Base-by-base conservation (phyloP, 2,888 invertebrate genomes). In the Piscicola geometra region DNA sequence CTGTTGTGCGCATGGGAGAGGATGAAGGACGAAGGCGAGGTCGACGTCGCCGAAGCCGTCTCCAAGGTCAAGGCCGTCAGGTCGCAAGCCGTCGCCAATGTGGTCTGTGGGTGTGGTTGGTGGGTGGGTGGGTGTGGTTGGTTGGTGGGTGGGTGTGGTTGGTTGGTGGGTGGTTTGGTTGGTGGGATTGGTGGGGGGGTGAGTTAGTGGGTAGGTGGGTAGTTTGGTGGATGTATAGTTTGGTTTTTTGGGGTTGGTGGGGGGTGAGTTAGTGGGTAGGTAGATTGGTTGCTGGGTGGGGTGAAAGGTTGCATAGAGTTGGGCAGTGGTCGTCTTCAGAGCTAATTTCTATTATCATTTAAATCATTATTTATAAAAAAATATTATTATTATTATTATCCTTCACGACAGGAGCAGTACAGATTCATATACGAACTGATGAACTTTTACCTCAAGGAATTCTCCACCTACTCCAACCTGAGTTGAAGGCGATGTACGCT, bases 361-460 rank as follows among this genome's bases (percentile, higher is more conserved):
- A 9, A 15, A 15, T 64, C 12, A 64, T 25, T 64, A 64, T 25
- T 64, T 47, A 9, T 47, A 47, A 25, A 25, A 28, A 64, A 9
- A 64, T 15, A 15, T 64, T 64, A 9, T 28, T 12, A n/a, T 64
- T 15, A n/a, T 9, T 9, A 71, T 30, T 50, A 5, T 0, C n/a
- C 50, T 30, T 12, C 30, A n/a, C 84, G 84, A 60, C 82, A 87
- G 86, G 86, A 86, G 76, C 86, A 87, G 80, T 87, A 85, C 81
- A 80, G 82, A 66, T 87, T 86, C 80, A 84, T 85, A 79, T 86
- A 86, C 79, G 84, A 86, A 71, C 82, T 86, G 70, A 83, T 86
- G 36, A 79, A 84, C 79, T 85, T 86, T 76, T 86, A 83, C 78
- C 80, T 86, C 67, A 78, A 71, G 18, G 80, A 80, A 70, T 80